phyloP scores from a whole-genome alignment of 2,113 vertebrate species.

The Salvelinus alpinus region DNA sequence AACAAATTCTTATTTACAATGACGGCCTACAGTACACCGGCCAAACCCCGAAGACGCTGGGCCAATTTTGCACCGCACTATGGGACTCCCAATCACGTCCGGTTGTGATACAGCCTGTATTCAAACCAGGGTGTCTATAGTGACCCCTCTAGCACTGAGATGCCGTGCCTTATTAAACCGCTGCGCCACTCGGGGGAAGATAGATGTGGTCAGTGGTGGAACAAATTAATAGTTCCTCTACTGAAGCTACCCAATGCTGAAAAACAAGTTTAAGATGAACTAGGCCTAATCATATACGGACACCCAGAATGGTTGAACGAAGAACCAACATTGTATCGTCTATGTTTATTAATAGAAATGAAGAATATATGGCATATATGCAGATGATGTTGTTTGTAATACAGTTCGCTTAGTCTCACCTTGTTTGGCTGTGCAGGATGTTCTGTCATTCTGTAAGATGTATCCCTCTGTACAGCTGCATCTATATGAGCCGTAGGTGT shows the following conservation, averaged over 20 bases:
- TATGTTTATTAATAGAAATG: slow-evolving; percentile 54
- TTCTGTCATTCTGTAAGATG: slow-evolving; percentile 86
- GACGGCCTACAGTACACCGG: no score
- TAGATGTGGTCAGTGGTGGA: slow-evolving; percentile 61
- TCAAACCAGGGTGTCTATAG: no score
- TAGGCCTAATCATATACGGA: slow-evolving; percentile 7
- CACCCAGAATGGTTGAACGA: slow-evolving; percentile 25
- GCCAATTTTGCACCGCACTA: no score
- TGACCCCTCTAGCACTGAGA: no score
- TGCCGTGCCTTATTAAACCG: no score
- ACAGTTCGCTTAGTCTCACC: slow-evolving; percentile 76
- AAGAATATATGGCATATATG: slow-evolving; percentile 31
- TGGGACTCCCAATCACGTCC: no score
- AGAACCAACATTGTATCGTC: background rate
- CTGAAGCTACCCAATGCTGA: slow-evolving; percentile 19
- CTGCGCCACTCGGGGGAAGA: slow-evolving; percentile 27
- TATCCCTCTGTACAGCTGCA: slow-evolving; percentile 95
- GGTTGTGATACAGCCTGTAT: no score
- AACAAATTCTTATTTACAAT: no score
- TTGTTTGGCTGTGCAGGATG: slow-evolving; percentile 89
- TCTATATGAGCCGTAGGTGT: slow-evolving; percentile 88
- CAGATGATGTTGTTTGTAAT: slow-evolving; percentile 44
- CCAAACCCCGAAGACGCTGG: no score
- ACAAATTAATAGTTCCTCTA: slow-evolving; percentile 61
- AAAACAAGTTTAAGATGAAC: slow-evolving; percentile 36